phyloP scores from a whole-genome alignment of 2,797 vertebrate species.

The Melanotaenia trifasciata region DNA sequence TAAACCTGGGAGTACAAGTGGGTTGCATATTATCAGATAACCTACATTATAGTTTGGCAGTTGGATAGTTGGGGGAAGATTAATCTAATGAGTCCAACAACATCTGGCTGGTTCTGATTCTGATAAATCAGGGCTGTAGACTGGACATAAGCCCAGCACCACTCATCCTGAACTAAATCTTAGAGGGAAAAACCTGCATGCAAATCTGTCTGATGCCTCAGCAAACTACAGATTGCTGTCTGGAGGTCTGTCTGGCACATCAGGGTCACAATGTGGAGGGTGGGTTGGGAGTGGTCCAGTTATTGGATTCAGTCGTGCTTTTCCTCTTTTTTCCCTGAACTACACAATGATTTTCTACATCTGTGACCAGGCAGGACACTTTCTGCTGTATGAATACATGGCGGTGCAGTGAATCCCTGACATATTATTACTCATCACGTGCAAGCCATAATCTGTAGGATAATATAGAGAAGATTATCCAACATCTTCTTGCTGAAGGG shows the following conservation, averaged over 20 bases:
- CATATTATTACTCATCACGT: slow-evolving; percentile 23
- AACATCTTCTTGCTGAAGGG: slow-evolving; percentile 22
- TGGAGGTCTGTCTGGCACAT: slow-evolving; percentile 17
- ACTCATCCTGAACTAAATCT: slow-evolving; percentile 49
- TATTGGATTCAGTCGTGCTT: background rate
- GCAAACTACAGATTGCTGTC: slow-evolving; percentile 30
- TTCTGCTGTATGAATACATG: background rate
- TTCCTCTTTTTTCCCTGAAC: background rate
- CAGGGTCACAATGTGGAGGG: background rate
- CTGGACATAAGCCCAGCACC: slow-evolving; percentile 22
- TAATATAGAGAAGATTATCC: slow-evolving; percentile 44
- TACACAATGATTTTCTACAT: background rate
- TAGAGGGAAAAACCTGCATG: slow-evolving; percentile 24
- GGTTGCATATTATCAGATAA: slow-evolving; percentile 2
- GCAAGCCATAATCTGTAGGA: slow-evolving; percentile 53
- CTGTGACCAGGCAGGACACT: background rate
- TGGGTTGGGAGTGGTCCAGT: background rate
- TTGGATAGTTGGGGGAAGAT: background rate
- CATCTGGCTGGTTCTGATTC: slow-evolving; percentile 56
- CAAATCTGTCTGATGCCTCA: slow-evolving; percentile 27
- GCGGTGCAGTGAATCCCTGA: slow-evolving; percentile 10
- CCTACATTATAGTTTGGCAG: slow-evolving; percentile 22
- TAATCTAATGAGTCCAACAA: slow-evolving; percentile 37
- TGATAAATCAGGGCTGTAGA: slow-evolving; percentile 17
- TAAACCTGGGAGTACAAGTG: background rate